These are phyloP conservation scores for Hesperophylax magnus DNA, from an alignment of 1,140 invertebrate species.

Conservation along the genomic window DNA sequence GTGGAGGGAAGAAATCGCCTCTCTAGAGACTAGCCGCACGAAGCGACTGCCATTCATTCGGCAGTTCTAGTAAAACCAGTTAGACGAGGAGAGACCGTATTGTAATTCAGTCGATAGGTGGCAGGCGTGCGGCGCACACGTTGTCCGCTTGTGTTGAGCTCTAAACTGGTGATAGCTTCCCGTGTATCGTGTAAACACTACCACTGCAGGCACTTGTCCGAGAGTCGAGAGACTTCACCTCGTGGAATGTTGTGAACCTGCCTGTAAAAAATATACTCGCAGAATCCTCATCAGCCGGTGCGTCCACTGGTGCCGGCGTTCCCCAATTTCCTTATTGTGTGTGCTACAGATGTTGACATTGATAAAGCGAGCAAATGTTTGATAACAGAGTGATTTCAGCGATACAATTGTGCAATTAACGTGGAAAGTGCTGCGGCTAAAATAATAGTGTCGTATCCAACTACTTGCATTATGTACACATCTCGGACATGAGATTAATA, in stretches of 20 bases:
- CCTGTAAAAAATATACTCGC: not conserved
- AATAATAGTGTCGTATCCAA: too few relatives aligned
- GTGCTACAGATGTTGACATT: slow-evolving; percentile 13
- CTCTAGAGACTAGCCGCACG: not conserved
- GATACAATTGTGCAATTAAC: not conserved
- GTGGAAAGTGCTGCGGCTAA: not conserved
- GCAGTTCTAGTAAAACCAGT: slow-evolving; percentile 18
- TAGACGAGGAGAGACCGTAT: slow-evolving; percentile 3
- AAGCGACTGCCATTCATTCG: slow-evolving; percentile 18
- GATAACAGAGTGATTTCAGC: slow-evolving; percentile 1
- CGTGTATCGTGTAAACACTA: slow-evolving; percentile 20
- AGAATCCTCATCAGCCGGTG: slow-evolving; percentile 7
- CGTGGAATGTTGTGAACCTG: slow-evolving; percentile 24
- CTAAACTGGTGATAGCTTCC: not conserved
- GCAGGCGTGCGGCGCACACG: slow-evolving; percentile 34
- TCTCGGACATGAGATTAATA: not conserved
- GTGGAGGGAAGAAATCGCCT: slow-evolving; percentile 17
- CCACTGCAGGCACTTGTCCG: slow-evolving; percentile 10
- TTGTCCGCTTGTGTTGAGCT: not conserved
- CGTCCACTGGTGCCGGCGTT: slow-evolving; percentile 4
- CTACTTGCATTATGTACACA: too few relatives aligned
- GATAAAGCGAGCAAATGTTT: slow-evolving; percentile 27
- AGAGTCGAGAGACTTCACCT: not conserved
- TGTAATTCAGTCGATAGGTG: slow-evolving; percentile 34
- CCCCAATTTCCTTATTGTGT: not conserved